Percentiles rank a stretch among this genome's conserved stretches.
These are phyloP conservation scores for Muscicapa adusta DNA, from an alignment of 2,113 vertebrate genomes.

Conservation along the genomic window DNA sequence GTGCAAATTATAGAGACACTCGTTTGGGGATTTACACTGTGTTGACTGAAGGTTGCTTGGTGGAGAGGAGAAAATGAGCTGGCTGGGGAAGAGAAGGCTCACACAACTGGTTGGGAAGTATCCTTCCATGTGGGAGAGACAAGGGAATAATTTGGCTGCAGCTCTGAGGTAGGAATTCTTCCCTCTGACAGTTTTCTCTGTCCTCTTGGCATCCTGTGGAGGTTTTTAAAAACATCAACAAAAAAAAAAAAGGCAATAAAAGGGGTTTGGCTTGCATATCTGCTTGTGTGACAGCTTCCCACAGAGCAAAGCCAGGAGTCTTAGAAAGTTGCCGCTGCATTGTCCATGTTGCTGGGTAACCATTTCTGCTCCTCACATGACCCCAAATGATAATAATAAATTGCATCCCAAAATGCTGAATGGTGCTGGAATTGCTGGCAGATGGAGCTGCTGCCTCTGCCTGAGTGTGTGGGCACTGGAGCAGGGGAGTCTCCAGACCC, in stretches of 20 bases:
- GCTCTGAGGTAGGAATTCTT: neutral
- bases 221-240: neutral
- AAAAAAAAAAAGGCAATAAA: neutral
- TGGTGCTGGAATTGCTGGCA: neutral
- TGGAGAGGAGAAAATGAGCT: neutral
- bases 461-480: rapidly evolving
- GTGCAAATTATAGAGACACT: rapidly evolving
- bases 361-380: neutral
- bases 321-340: neutral
- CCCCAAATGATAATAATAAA: neutral
- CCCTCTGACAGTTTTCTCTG: neutral
- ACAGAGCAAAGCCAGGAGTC: neutral
- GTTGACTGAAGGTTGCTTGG: neutral
- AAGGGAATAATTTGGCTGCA: neutral
- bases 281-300: slow-evolving; percentile 1
- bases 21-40: neutral
- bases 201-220: neutral
- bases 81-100: neutral
- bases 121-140: neutral
- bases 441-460: neutral
- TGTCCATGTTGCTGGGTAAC: slow-evolving; percentile 6
- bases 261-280: neutral
- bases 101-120: neutral
- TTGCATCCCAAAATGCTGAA: neutral
- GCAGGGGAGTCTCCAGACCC: neutral